A percentile compares a stretch with the other conserved stretches of the same genome.
These are phyloP conservation scores for Myxocyprinus asiaticus DNA, from an alignment of 2,113 vertebrate species.

Conservation along the genomic window DNA sequence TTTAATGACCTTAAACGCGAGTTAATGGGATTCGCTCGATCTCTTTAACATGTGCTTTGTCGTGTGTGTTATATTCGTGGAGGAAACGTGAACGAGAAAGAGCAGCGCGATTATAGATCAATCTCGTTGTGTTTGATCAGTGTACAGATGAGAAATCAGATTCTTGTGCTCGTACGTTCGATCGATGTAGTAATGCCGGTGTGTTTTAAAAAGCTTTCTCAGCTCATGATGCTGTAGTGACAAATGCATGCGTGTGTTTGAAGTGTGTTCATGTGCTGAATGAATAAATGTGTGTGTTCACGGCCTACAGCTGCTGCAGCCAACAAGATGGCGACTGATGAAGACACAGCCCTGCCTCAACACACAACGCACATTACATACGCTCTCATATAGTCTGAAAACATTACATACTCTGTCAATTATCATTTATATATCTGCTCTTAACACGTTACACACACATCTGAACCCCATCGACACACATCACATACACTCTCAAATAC, in stretches of 20 bases:
- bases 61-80: slow-evolving; percentile 8
- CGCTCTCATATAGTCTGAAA: background rate
- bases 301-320: slow-evolving; percentile 79
- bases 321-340: slow-evolving; percentile 83
- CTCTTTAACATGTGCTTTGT: slow-evolving; percentile 55
- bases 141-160: background rate
- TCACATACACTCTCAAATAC: too few species aligned
- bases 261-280: slow-evolving; percentile 59
- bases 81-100: slow-evolving; percentile 14
- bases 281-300: slow-evolving; percentile 77
- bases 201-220: background rate
- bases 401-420: too few species aligned
- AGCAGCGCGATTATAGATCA: background rate
- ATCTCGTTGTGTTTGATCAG: background rate
- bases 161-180: background rate
- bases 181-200: background rate
- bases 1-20: slow-evolving; percentile 55
- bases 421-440: too few species aligned
- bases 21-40: slow-evolving; percentile 53
- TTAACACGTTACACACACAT: too few species aligned
- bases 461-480: too few species aligned
- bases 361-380: slow-evolving; percentile 11
- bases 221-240: slow-evolving; percentile 7
- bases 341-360: slow-evolving; percentile 67
- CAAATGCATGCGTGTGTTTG: slow-evolving; percentile 55